Base-by-base conservation (phyloP, 1,140 invertebrate genomes). In the Popillia japonica region DNA sequence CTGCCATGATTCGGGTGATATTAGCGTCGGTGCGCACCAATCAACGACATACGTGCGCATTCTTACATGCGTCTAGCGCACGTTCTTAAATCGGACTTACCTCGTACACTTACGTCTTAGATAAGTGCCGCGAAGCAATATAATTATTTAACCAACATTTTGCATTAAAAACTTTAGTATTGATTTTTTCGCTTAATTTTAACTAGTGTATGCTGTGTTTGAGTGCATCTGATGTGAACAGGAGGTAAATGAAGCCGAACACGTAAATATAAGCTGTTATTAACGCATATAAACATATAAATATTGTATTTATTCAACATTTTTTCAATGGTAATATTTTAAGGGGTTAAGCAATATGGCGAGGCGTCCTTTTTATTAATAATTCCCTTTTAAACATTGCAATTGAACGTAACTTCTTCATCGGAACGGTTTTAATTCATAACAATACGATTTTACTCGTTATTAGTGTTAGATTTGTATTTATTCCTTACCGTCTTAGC, bases 61-160 rank as follows among this genome's bases (percentile, higher is more conserved):
- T 81, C 82, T 85, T 83, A 83, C 80, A 77, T 83, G 75, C 77
- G 81, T 83, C 83, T 83, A 76, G 82, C 80, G 78, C 81, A 73
- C 79, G 81, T 75, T 82, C 83, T 83, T 85, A 82, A 80, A 72
- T 61, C 42, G 42, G 40, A 72, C 44, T 79, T 82, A 83, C 80
- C 80, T 79, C 78, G 79, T 59, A 79, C 79, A 84, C 84, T 81
- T 83, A 79, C 59, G 83, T 85, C 84, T 80, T 78, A 80, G 83
- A 82, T 85, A 77, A 77, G 64, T 80, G 74, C 84, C 78, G 68
- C 77, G 77, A 80, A 82, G 84, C 84, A 84, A 85, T 85, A 86
- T 85, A 86, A 86, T 86, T 86, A 86, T 86, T 86, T 86, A 86
- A 85, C 84, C 82, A 85, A 83, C 81, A 83, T 85, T 86, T 86